Percentiles rank a stretch among this genome's conserved stretches.
phyloP scores from a whole-genome alignment of 2,888 invertebrate genomes.

The Spisula solida region DNA sequence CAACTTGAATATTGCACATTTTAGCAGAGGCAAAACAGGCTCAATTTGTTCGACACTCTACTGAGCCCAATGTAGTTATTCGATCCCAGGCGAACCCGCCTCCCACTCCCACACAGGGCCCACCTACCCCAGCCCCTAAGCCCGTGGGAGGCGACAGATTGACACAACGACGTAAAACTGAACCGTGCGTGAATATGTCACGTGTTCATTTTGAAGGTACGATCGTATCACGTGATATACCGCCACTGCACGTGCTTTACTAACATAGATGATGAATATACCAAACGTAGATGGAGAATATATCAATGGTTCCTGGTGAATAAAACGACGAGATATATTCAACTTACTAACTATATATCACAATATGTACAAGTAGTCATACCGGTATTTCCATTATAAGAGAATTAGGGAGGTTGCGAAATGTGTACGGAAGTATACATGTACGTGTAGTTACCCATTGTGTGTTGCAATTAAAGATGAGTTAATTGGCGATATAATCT shows the following conservation, averaged over 20 bases:
- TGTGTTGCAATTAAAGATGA: too few relatives aligned
- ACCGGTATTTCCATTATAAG: too few relatives aligned
- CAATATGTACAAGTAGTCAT: too few relatives aligned
- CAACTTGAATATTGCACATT: background rate
- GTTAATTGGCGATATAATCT: too few relatives aligned
- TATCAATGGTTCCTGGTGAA: too few relatives aligned
- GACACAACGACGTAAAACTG: constrained; percentile 37
- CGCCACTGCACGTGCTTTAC: background rate
- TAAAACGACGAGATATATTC: too few relatives aligned
- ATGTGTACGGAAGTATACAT: too few relatives aligned
- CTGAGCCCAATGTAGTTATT: background rate
- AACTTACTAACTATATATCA: too few relatives aligned
- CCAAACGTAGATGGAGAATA: background rate
- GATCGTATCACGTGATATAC: constrained; percentile 5
- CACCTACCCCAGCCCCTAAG: background rate
- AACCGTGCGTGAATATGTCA: constrained; percentile 23
- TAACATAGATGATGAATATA: background rate
- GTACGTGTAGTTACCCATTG: too few relatives aligned
- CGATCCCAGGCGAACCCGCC: background rate
- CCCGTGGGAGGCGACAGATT: constrained; percentile 1
- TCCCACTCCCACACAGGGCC: background rate
- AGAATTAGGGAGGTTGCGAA: too few relatives aligned
- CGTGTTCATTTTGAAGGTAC: constrained; percentile 46
- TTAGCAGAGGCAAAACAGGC: constrained; percentile 4
- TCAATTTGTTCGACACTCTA: background rate